phyloP scores from a whole-genome alignment of 2,113 vertebrate species.

The Eira barbara region DNA sequence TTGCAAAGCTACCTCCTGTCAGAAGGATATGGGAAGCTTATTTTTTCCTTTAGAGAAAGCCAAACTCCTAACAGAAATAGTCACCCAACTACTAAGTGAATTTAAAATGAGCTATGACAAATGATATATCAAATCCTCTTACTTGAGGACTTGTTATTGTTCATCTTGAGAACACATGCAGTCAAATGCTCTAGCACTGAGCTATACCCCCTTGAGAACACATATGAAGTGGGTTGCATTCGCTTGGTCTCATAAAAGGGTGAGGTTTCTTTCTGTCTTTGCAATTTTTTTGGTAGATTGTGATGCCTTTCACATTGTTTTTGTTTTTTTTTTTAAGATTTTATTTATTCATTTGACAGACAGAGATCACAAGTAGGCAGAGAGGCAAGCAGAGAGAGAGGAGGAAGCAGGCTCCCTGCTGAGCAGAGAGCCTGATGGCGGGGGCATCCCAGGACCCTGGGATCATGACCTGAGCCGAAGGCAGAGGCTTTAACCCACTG shows the following conservation, averaged over 20 bases:
- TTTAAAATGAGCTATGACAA: not conserved
- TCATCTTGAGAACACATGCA: not conserved
- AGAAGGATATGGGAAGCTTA: not conserved
- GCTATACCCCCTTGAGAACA: not conserved
- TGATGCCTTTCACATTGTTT: not conserved
- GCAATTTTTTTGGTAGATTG: not conserved
- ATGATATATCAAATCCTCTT: not conserved
- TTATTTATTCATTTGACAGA: too few species aligned
- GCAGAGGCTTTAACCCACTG: too few species aligned
- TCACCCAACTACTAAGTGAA: not conserved
- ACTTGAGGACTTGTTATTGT: not conserved
- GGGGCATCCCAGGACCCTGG: too few species aligned
- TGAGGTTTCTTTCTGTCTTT: not conserved
- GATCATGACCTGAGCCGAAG: too few species aligned
- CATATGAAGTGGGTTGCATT: not conserved
- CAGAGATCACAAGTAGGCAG: too few species aligned
- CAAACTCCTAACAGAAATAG: not conserved
- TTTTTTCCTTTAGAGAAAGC: too few species aligned
- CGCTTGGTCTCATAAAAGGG: not conserved
- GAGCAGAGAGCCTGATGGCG: too few species aligned
- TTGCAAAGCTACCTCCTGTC: not conserved
- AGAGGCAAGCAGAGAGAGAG: too few species aligned
- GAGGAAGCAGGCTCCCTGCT: too few species aligned
- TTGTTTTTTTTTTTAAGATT: not conserved
- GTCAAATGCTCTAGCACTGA: too few species aligned